phyloP scores from a whole-genome alignment of 2,888 invertebrate species.

The Pediacus dermestoides region DNA sequence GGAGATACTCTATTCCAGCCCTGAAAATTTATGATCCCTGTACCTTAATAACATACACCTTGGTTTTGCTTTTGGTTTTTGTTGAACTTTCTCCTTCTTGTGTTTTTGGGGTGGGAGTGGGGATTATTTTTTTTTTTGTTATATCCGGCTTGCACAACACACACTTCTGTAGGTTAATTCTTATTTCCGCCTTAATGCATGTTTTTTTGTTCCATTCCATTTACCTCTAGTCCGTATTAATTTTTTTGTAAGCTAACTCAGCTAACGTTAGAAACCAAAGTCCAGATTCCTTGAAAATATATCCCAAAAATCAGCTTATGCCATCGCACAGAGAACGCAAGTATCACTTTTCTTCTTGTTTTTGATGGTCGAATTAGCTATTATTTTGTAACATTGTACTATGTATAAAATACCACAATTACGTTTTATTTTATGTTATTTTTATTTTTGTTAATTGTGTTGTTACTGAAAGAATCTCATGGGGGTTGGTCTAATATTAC shows the following conservation, averaged over 20 bases:
- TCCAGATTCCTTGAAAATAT: too few relatives aligned
- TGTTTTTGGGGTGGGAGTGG: too few relatives aligned
- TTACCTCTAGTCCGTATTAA: slow-evolving; percentile 23
- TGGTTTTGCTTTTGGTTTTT: slow-evolving; percentile 6
- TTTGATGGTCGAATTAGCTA: slow-evolving; percentile 18
- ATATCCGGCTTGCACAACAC: too few relatives aligned
- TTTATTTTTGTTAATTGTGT: slow-evolving; percentile 44
- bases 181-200: slow-evolving; percentile 4
- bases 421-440: slow-evolving; percentile 29
- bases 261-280: too few relatives aligned
- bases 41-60: slow-evolving; percentile 1
- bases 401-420: slow-evolving; percentile 22
- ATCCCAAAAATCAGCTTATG: slow-evolving; percentile 26
- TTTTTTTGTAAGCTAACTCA: too few relatives aligned
- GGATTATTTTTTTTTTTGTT: too few relatives aligned
- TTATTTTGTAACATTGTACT: slow-evolving; percentile 19
- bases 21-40: slow-evolving; percentile 20
- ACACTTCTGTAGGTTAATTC: too few relatives aligned
- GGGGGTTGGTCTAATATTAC: too few relatives aligned
- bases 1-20: slow-evolving; percentile 41
- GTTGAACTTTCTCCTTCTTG: slow-evolving; percentile 1
- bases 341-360: slow-evolving; percentile 37
- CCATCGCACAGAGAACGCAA: slow-evolving; percentile 42
- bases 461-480: slow-evolving; percentile 36
- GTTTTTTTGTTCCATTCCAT: slow-evolving; percentile 8